These are phyloP conservation scores for Nebria ingens DNA, from an alignment of 1,140 invertebrate genomes.

Conservation along the genomic window DNA sequence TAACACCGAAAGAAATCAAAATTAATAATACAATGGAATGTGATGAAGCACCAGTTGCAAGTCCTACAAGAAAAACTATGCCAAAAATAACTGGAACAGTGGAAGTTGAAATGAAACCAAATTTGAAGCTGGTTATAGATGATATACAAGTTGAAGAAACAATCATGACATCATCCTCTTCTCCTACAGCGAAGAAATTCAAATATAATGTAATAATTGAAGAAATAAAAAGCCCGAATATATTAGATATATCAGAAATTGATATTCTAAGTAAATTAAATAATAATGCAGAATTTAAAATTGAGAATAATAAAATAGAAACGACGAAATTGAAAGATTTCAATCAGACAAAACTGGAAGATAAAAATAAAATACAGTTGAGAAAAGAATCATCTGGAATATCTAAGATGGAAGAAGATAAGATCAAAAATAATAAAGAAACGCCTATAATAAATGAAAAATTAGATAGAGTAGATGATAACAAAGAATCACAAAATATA, in stretches of 20 bases:
- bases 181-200: conserved; percentile 20
- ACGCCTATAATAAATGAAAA: too few relatives aligned
- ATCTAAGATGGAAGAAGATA: conserved; percentile 4
- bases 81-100: conserved; percentile 41
- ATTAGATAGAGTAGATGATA: neutral
- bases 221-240: conserved; percentile 22
- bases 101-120: conserved; percentile 31
- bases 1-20: neutral
- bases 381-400: conserved; percentile 14
- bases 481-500: neutral
- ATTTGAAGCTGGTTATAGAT: conserved; percentile 41
- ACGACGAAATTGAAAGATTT: neutral
- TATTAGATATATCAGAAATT: conserved; percentile 33
- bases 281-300: neutral
- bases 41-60: conserved; percentile 20
- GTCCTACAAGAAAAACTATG: conserved; percentile 33
- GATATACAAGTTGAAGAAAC: conserved; percentile 41
- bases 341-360: conserved; percentile 6
- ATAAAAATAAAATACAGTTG: neutral
- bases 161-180: conserved; percentile 6
- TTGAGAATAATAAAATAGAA: neutral
- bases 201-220: conserved; percentile 24
- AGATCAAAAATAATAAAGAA: too few relatives aligned
- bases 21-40: conserved; percentile 1
- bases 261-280: conserved; percentile 27